Conservation (phyloP, 2,113 vertebrate species). For the Toxotes chatareus region DNA sequence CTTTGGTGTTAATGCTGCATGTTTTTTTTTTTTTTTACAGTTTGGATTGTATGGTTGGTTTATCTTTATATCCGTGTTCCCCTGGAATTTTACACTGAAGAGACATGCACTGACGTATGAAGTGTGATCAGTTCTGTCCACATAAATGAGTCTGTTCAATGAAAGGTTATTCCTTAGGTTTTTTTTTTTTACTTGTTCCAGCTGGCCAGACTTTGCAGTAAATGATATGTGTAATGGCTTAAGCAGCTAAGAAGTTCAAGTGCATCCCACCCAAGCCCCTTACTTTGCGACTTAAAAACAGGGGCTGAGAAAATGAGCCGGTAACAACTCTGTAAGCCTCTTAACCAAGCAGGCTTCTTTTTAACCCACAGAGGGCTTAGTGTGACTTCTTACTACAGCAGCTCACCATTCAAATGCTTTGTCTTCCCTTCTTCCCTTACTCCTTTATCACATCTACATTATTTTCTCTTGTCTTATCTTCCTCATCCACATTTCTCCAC, state of each 20-base stretch:
- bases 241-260: slow-evolving; percentile 77
- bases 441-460: slow-evolving; percentile 9
- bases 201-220: slow-evolving; percentile 48
- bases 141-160: slow-evolving; percentile 2
- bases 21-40: background rate
- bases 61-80: background rate
- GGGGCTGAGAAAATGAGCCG: slow-evolving; percentile 76
- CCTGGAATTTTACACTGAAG: background rate
- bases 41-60: background rate
- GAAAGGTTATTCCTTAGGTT: background rate
- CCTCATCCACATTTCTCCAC: background rate
- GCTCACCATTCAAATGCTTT: slow-evolving; percentile 48
- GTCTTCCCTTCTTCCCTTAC: slow-evolving; percentile 16
- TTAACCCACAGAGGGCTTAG: slow-evolving; percentile 74
- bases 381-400: slow-evolving; percentile 45
- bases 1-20: background rate
- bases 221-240: slow-evolving; percentile 66
- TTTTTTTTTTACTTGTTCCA: slow-evolving; percentile 18
- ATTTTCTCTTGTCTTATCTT: slow-evolving; percentile 5
- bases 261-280: slow-evolving; percentile 73
- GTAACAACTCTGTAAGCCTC: slow-evolving; percentile 79
- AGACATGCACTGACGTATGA: background rate
- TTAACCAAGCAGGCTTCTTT: slow-evolving; percentile 77
- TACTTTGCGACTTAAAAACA: slow-evolving; percentile 73
- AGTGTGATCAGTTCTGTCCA: background rate